Evolutionary conservation across 2,888 invertebrate genomes (phyloP).

Genomic region (Dorcus parallelipipedus): DNA sequence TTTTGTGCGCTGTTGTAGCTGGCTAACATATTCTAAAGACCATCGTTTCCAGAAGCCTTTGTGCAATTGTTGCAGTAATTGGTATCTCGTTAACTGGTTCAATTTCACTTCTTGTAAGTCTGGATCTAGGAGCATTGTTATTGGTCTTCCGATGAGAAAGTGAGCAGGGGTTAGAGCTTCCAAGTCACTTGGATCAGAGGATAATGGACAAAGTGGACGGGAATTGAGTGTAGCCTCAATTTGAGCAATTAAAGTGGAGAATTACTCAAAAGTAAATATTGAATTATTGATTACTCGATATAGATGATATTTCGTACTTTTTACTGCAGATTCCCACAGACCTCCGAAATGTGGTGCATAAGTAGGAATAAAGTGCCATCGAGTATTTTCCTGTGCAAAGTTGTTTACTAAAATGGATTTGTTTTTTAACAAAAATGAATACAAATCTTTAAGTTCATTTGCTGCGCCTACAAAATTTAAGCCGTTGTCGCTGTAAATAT

Average conservation of each 20-base stretch:
- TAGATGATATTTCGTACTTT: neutral
- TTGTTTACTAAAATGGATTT: neutral
- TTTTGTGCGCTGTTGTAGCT: too few relatives aligned
- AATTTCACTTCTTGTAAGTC: too few relatives aligned
- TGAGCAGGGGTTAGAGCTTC: neutral
- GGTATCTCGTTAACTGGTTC: too few relatives aligned
- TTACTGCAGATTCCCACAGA: neutral
- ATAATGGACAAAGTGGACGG: neutral
- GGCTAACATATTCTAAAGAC: too few relatives aligned
- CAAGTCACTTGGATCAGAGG: neutral
- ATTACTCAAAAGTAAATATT: slow-evolving; percentile 1
- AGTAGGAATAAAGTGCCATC: neutral
- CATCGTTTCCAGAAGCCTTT: too few relatives aligned
- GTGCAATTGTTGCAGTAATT: too few relatives aligned
- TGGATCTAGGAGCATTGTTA: neutral
- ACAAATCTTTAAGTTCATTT: slow-evolving; percentile 1
- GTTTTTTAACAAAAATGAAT: slow-evolving; percentile 1
- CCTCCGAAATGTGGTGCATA: neutral
- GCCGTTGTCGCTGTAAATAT: slow-evolving; percentile 13
- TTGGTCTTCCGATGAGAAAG: neutral
- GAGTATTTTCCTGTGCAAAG: neutral
- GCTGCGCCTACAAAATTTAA: slow-evolving; percentile 12
- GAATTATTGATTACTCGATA: neutral
- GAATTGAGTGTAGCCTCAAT: neutral
- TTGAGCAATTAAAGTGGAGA: neutral